These are phyloP conservation scores for Altica lythri DNA, from an alignment of 2,888 invertebrate species.

Conservation along the genomic window DNA sequence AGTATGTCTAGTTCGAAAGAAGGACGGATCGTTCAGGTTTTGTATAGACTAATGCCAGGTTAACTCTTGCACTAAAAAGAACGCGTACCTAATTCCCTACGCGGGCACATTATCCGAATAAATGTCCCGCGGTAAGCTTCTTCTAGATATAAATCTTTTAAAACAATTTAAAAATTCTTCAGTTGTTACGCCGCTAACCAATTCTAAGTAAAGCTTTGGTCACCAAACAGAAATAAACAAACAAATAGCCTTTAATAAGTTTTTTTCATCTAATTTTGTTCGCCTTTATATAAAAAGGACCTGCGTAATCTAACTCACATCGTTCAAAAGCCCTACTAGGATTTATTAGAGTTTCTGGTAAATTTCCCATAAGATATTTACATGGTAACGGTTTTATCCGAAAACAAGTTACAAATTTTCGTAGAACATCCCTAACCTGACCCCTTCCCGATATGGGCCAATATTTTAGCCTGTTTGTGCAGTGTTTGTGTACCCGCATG, in stretches of 20 bases:
- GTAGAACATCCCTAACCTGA: constrained; percentile 9
- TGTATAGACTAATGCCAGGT: no score
- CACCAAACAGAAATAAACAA: constrained; percentile 11
- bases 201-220: constrained; percentile 12
- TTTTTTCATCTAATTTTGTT: constrained; percentile 5
- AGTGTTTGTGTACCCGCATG: constrained; percentile 18
- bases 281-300: constrained; percentile 1
- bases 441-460: constrained; percentile 18
- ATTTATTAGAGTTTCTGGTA: neutral
- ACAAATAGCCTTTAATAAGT: constrained; percentile 11
- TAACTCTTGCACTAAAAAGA: no score
- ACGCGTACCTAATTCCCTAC: no score
- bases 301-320: neutral
- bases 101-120: neutral
- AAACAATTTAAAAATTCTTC: constrained; percentile 13
- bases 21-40: no score
- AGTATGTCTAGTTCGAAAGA: no score
- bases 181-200: constrained; percentile 5
- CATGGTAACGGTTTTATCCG: constrained; percentile 3
- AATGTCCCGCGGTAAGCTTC: neutral
- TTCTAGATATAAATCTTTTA: neutral
- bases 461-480: constrained; percentile 15
- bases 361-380: constrained; percentile 7
- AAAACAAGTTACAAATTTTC: constrained; percentile 18
- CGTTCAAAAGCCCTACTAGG: constrained; percentile 2